phyloP scores from a whole-genome alignment of 2,888 invertebrate genomes.

The Tribolium freemani region DNA sequence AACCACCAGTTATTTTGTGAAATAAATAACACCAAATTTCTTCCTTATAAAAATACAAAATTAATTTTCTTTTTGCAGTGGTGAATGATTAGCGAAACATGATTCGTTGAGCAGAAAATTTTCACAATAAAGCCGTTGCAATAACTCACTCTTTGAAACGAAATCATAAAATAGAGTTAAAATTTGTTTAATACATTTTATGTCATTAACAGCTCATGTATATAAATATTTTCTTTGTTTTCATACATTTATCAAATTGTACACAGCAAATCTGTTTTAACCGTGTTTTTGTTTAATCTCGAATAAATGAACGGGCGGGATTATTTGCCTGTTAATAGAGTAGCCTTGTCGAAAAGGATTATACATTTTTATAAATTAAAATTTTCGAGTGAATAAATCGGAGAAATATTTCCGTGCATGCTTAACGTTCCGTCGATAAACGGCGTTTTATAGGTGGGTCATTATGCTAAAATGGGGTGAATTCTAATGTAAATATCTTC shows the following conservation, averaged over 20 bases:
- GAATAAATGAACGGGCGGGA: slow-evolving; percentile 16
- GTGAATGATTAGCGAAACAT: background rate
- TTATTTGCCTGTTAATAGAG: background rate
- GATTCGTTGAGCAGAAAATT: background rate
- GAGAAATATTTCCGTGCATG: background rate
- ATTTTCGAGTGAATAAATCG: background rate
- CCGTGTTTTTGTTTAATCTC: slow-evolving; percentile 12
- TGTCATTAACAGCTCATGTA: slow-evolving; percentile 25
- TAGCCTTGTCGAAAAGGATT: background rate
- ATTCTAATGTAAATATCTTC: slow-evolving; percentile 18
- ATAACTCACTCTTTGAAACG: slow-evolving; percentile 10
- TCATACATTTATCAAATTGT: slow-evolving; percentile 13
- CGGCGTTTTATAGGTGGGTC: slow-evolving; percentile 2
- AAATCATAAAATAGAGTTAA: slow-evolving; percentile 10
- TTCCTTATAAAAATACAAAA: too few species aligned
- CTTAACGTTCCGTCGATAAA: background rate
- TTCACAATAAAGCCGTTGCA: background rate
- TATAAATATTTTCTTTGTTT: slow-evolving; percentile 21
- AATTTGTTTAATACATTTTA: slow-evolving; percentile 14
- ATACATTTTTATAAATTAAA: too few species aligned
- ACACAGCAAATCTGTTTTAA: slow-evolving; percentile 19
- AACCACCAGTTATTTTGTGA: too few species aligned
- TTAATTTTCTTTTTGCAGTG: too few species aligned
- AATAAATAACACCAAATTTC: too few species aligned
- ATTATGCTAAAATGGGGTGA: slow-evolving; percentile 27